These are phyloP conservation scores for Pao palembangensis DNA, from an alignment of 2,113 vertebrate genomes.

Conservation along the genomic window DNA sequence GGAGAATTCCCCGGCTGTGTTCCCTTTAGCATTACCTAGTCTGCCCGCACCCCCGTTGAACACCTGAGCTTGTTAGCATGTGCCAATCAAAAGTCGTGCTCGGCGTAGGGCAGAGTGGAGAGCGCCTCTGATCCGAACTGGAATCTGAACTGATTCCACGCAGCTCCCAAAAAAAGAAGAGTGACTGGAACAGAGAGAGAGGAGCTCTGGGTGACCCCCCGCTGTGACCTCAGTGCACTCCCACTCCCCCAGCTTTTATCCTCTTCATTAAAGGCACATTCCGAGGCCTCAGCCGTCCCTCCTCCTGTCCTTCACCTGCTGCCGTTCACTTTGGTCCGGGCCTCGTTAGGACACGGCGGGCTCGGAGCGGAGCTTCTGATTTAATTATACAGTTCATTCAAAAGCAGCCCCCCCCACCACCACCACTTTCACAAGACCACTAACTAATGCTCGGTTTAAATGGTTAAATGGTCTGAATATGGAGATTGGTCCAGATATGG, in stretches of 20 bases:
- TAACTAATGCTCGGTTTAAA: conserved; percentile 58
- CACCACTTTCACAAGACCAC: conserved; percentile 25
- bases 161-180: conserved; percentile 19
- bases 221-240: conserved; percentile 31
- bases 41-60: conserved; percentile 47
- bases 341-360: conserved; percentile 36
- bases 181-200: neutral
- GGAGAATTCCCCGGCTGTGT: conserved; percentile 56
- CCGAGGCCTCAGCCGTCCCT: conserved; percentile 21
- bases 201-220: conserved; percentile 17
- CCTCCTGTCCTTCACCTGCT: conserved; percentile 63
- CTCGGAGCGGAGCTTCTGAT: conserved; percentile 52
- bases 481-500: conserved; percentile 62
- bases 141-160: conserved; percentile 21
- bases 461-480: conserved; percentile 56
- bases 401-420: conserved; percentile 6
- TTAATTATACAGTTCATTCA: conserved; percentile 71
- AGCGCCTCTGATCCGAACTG: conserved; percentile 31
- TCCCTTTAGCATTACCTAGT: conserved; percentile 52
- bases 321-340: conserved; percentile 53
- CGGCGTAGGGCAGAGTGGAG: conserved; percentile 47
- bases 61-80: conserved; percentile 72
- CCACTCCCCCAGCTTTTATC: conserved; percentile 14
- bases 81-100: conserved; percentile 65
- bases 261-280: conserved; percentile 70